A percentile compares a stretch with the other conserved stretches of the same genome.
These are phyloP conservation scores for Carollia perspicillata DNA, from an alignment of 2,113 vertebrate genomes.

Conservation along the genomic window DNA sequence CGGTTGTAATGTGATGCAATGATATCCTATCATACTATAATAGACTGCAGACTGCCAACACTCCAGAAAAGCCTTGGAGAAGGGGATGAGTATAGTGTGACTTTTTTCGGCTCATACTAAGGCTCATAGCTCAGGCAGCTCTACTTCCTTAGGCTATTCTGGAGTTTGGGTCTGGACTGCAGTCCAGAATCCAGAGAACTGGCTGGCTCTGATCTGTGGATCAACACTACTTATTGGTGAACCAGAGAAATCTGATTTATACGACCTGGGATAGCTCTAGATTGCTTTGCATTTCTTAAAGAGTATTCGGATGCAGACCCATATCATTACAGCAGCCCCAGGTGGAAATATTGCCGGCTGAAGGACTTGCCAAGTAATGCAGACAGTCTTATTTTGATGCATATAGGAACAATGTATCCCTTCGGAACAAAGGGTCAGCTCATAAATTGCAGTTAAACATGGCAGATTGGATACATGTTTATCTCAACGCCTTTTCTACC, in stretches of 20 bases:
- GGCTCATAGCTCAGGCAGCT: background rate
- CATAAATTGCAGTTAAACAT: background rate
- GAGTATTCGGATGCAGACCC: background rate
- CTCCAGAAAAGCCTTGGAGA: background rate
- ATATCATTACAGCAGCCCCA: background rate
- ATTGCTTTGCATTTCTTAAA: background rate
- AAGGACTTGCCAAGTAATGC: background rate
- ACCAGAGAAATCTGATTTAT: background rate
- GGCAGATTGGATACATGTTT: background rate
- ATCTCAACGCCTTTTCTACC: background rate
- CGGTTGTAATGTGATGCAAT: background rate
- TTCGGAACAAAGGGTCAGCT: background rate
- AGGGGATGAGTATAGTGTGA: background rate
- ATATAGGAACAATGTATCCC: background rate
- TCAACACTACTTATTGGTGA: background rate
- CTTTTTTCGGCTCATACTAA: background rate
- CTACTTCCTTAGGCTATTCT: background rate
- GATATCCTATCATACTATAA: too few relatives aligned
- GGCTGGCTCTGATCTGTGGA: background rate
- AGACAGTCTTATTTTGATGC: background rate
- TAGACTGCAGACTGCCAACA: background rate
- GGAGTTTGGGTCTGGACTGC: background rate
- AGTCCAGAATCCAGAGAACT: background rate
- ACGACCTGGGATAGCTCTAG: background rate
- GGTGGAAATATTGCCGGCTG: background rate